Conservation (phyloP, 2,797 vertebrate genomes). For the Typhlichthys subterraneus region DNA sequence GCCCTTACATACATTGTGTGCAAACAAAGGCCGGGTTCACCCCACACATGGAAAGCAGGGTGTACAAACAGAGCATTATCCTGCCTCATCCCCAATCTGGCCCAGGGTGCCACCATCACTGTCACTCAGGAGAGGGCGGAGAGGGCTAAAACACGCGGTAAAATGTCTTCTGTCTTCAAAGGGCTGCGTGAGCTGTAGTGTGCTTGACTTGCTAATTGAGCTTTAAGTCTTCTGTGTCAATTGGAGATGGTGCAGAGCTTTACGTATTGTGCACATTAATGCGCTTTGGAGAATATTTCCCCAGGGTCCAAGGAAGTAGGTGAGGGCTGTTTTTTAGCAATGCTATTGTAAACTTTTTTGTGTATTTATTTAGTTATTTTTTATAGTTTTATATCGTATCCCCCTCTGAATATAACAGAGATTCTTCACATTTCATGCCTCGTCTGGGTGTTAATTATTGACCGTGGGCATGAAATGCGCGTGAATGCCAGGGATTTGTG, state of each 20-base stretch:
- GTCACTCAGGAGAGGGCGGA: conserved; percentile 46
- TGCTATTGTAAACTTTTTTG: conserved; percentile 64
- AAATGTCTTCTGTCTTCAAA: conserved; percentile 66
- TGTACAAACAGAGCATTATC: conserved; percentile 62
- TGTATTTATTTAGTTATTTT: conserved; percentile 9
- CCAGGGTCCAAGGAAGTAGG: conserved; percentile 65
- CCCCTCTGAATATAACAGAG: conserved; percentile 64
- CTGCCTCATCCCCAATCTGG: conserved; percentile 51
- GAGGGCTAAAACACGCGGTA: conserved; percentile 33
- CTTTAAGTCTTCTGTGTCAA: conserved; percentile 82
- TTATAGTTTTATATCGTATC: conserved; percentile 51
- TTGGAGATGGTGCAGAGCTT: conserved; percentile 81
- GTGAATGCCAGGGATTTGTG: conserved; percentile 81
- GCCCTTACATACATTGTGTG: conserved; percentile 21
- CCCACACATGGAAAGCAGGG: conserved; percentile 37
- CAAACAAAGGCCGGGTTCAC: conserved; percentile 51
- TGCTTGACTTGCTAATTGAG: conserved; percentile 81
- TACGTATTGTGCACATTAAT: conserved; percentile 86
- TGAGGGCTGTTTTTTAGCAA: conserved; percentile 65
- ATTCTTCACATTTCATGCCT: conserved; percentile 84
- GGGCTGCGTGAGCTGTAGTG: conserved; percentile 66
- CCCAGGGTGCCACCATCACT: conserved; percentile 49
- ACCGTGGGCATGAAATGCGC: conserved; percentile 79
- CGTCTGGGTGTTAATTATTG: conserved; percentile 84
- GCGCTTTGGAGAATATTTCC: conserved; percentile 81